These are phyloP conservation scores for Stegophylla sp. DNA, from an alignment of 2,888 invertebrate species.

Conservation along the genomic window DNA sequence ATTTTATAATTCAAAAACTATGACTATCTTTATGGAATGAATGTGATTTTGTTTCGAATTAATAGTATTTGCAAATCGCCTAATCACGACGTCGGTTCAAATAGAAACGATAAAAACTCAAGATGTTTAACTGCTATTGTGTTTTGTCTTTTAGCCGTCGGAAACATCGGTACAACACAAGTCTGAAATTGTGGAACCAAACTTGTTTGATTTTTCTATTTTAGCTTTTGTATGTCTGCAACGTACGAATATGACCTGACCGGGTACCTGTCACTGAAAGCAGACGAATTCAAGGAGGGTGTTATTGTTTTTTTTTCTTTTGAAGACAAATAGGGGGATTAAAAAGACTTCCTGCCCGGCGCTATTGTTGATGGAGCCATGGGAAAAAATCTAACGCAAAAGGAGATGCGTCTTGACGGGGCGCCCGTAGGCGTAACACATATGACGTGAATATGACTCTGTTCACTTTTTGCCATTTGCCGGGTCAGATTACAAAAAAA, in stretches of 20 bases:
- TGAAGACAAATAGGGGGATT: slow-evolving; percentile 27
- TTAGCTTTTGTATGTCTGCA: slow-evolving; percentile 44
- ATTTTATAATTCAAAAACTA: too few relatives aligned
- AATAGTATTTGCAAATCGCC: too few relatives aligned
- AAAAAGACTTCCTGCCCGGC: slow-evolving; percentile 56
- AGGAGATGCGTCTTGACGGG: slow-evolving; percentile 47
- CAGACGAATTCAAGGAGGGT: slow-evolving; percentile 39
- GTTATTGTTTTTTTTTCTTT: slow-evolving; percentile 41
- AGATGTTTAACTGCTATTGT: too few relatives aligned
- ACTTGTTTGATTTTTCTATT: slow-evolving; percentile 43
- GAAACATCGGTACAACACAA: slow-evolving; percentile 17
- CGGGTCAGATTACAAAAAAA: slow-evolving; percentile 51
- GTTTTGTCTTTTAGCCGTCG: slow-evolving; percentile 6
- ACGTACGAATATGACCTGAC: slow-evolving; percentile 32
- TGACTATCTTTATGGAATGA: too few relatives aligned
- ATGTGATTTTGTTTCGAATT: too few relatives aligned
- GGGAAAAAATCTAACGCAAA: slow-evolving; percentile 48
- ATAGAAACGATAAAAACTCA: too few relatives aligned
- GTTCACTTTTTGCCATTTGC: slow-evolving; percentile 53
- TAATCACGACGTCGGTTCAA: too few relatives aligned
- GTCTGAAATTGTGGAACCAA: slow-evolving; percentile 14
- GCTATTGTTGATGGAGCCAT: slow-evolving; percentile 51
- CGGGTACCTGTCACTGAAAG: slow-evolving; percentile 50
- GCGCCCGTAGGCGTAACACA: slow-evolving; percentile 45
- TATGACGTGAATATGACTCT: slow-evolving; percentile 47